Percentiles rank a stretch among this genome's conserved stretches.
phyloP scores from a whole-genome alignment of 2,113 vertebrate species.

The Siniperca chuatsi region DNA sequence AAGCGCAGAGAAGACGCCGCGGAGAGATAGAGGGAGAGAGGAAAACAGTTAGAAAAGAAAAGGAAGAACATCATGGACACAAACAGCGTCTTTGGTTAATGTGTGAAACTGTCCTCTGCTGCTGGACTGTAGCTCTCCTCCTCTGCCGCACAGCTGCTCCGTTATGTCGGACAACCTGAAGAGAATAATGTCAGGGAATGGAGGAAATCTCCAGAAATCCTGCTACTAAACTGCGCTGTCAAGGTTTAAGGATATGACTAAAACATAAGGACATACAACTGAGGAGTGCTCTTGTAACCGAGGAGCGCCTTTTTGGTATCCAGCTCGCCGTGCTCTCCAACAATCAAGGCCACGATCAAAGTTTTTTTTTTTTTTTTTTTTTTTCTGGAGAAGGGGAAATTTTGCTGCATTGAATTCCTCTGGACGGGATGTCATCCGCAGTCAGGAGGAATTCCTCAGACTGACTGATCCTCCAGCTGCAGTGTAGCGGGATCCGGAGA shows the following conservation, averaged over 20 bases:
- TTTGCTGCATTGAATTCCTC: constrained; percentile 78
- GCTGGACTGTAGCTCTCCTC: constrained; percentile 24
- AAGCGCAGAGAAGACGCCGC: constrained; percentile 84
- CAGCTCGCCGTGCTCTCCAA: constrained; percentile 34
- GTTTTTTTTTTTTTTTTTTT: constrained; percentile 38
- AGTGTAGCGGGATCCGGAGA: constrained; percentile 26
- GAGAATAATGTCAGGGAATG: constrained; percentile 72
- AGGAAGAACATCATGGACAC: constrained; percentile 62
- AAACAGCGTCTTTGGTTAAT: not conserved
- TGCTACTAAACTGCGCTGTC: constrained; percentile 58
- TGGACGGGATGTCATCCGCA: constrained; percentile 77
- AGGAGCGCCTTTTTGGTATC: not conserved
- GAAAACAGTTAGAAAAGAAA: constrained; percentile 53
- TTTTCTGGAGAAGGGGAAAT: constrained; percentile 46
- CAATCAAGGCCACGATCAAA: constrained; percentile 47
- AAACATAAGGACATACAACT: not conserved
- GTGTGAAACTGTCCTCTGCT: constrained; percentile 1
- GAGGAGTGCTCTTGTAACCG: constrained; percentile 43
- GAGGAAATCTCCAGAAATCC: constrained; percentile 70
- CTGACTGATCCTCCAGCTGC: constrained; percentile 64
- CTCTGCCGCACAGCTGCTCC: constrained; percentile 50
- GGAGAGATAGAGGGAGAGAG: constrained; percentile 48
- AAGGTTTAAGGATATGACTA: not conserved
- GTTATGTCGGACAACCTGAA: constrained; percentile 51
- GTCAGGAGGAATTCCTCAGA: constrained; percentile 69